A percentile compares a stretch with the other conserved stretches of the same genome.
These are phyloP conservation scores for Opisthocomus hoazin DNA, from an alignment of 2,113 vertebrate species.

Conservation along the genomic window DNA sequence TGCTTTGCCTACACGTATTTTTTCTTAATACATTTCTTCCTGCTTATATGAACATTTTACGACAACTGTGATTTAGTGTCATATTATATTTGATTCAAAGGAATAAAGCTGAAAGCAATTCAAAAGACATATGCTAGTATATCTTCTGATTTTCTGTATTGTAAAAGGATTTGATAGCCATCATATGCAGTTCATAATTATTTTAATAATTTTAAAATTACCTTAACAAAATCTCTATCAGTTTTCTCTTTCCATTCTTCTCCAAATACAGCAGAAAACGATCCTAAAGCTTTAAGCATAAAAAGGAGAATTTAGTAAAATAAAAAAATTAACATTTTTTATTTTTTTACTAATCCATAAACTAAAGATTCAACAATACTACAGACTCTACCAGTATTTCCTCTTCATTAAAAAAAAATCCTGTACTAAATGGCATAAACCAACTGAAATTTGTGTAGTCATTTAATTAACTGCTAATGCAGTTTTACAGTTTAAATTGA, in stretches of 20 bases:
- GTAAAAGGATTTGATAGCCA: not conserved
- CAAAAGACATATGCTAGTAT: not conserved
- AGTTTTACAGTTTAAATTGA: not conserved
- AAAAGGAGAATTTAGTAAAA: constrained; percentile 55
- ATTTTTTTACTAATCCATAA: constrained; percentile 6
- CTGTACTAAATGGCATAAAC: not conserved
- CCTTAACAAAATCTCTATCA: constrained; percentile 97
- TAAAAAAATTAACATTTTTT: not conserved
- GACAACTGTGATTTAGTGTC: not conserved
- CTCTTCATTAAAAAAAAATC: not conserved
- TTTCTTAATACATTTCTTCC: not conserved
- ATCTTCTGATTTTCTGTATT: not conserved
- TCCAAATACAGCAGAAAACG: constrained; percentile 96
- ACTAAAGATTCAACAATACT: not conserved
- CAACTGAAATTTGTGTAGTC: not conserved
- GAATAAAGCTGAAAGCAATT: not conserved
- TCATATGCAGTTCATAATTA: not conserved
- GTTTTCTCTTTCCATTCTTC: constrained; percentile 98
- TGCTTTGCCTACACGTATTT: not conserved
- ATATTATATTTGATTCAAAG: not conserved
- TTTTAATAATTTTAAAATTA: constrained; percentile 66
- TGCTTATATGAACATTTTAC: not conserved
- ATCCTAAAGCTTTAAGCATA: constrained; percentile 87
- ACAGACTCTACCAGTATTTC: not conserved
- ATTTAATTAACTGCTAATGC: not conserved